Evolutionary conservation across 2,888 invertebrate species (phyloP), one percentile per base, ranked within the genome.

Genomic region (Sphecodes monilicornis): DNA sequence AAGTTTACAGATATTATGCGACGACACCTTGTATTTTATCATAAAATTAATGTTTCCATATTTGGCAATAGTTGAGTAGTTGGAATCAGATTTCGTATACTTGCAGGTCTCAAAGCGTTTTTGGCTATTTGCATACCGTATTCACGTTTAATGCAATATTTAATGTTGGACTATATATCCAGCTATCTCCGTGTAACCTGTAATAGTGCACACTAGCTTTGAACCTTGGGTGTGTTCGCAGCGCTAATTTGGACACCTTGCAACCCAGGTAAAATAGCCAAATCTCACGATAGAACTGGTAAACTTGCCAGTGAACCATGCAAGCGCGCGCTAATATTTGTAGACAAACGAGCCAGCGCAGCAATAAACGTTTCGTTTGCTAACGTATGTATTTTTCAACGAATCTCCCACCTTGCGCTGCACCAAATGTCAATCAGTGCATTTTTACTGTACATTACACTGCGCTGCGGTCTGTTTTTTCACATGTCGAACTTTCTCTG

Each of bases 171-270:
- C 29, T 29, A 60, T 60, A 29, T 29, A 60, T 60, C 18, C 60
- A 29, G 29, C 29, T 18, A 60, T 29, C 29, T 6, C 3, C 16
- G 29, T 29, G 18, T 60, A 60, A 0, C 29, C 2, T 18, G 6
- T 16, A 29, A 16, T 54, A 29, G 60, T 29, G 16, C 29, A 18
- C 2, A 16, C 29, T 13, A 2, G 60, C 29, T 13, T 60, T 11
- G 13, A 60, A 29, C 13, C 60, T 60, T 1, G 29, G 16, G 16
- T 29, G 16, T 60, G 29, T 29, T 29, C 29, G 60, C 60, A 29
- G 29, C 60, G 29, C 29, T 60, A 60, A 60, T 60, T 60, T 60
- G 60, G 60, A 60, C 60, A 60, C 60, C 60, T 60, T 60, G 29
- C 57, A 60, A 29, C 29, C 60, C 16, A 8, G 29, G 18, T 60